A percentile compares a stretch with the other conserved stretches of the same genome.
Conservation (phyloP, 2,888 invertebrate species). For the Xanthia togata region DNA sequence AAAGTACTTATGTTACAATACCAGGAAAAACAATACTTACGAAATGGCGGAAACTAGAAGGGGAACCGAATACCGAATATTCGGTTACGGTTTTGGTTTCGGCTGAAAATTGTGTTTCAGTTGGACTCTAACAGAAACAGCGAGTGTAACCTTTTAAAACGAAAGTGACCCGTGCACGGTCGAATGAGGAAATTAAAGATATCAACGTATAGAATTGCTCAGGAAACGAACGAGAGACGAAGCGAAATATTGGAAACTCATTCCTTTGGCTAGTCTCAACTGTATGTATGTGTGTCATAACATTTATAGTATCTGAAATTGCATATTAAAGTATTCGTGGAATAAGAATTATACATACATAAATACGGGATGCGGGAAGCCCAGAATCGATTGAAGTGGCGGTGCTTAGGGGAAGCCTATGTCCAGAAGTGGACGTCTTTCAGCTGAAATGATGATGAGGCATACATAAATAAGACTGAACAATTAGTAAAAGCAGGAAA, state of each 20-base stretch:
- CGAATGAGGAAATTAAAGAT: slow-evolving; percentile 76
- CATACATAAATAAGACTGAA: background rate
- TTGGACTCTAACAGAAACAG: slow-evolving; percentile 40
- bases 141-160: slow-evolving; percentile 60
- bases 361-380: background rate
- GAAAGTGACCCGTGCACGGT: slow-evolving; percentile 69
- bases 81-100: slow-evolving; percentile 3
- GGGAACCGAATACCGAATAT: slow-evolving; percentile 3
- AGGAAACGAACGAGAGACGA: slow-evolving; percentile 60
- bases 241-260: slow-evolving; percentile 54
- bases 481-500: background rate
- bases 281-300: slow-evolving; percentile 11
- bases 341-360: background rate
- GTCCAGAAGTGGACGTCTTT: no score
- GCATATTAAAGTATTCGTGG: background rate
- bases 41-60: background rate
- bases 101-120: background rate
- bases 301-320: background rate
- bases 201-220: slow-evolving; percentile 72
- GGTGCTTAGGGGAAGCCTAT: no score
- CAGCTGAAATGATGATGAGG: no score
- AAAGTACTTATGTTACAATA: no score
- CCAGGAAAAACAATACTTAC: background rate
- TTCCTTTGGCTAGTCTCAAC: slow-evolving; percentile 36
- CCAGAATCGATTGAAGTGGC: no score